A percentile compares a stretch with the other conserved stretches of the same genome.
phyloP scores from a whole-genome alignment of 2,113 vertebrate species.

The Mesembrinibis cayennensis region DNA sequence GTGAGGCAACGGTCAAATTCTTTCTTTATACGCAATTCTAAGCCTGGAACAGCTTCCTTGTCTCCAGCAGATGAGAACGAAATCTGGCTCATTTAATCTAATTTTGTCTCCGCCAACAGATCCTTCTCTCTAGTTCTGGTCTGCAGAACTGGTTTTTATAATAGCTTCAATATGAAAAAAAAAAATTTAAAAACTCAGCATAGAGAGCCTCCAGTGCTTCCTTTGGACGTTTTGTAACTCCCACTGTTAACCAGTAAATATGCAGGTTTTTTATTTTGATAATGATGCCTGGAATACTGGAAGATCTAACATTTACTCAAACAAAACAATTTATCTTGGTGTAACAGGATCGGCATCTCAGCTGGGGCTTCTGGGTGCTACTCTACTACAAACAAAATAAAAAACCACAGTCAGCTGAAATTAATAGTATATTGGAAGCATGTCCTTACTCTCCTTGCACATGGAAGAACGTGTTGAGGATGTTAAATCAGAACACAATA shows the following conservation, averaged over 20 bases:
- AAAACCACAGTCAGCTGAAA: conserved; percentile 6
- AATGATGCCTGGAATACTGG: neutral
- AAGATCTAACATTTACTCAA: neutral
- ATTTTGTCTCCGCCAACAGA: conserved; percentile 59
- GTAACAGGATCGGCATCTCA: conserved; percentile 40
- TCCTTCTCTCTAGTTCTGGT: conserved; percentile 50
- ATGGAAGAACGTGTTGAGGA: neutral
- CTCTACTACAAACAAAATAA: conserved; percentile 22
- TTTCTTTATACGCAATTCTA: neutral
- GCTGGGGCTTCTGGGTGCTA: conserved; percentile 16
- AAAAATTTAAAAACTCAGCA: neutral
- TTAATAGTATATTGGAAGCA: neutral
- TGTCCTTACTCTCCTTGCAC: neutral
- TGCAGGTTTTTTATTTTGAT: neutral
- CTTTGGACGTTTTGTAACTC: neutral
- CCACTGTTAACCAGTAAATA: conserved; percentile 5
- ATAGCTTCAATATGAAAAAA: conserved; percentile 1
- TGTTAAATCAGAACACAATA: conserved; percentile 25
- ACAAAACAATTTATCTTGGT: conserved; percentile 17
- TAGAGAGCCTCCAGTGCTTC: neutral
- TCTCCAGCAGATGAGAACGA: conserved; percentile 48
- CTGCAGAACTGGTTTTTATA: conserved; percentile 43
- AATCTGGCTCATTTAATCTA: conserved; percentile 62
- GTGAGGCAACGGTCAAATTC: neutral
- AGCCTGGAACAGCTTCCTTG: conserved; percentile 45